These are phyloP conservation scores for Hyles euphorbiae DNA, from an alignment of 1,140 invertebrate genomes.

Conservation along the genomic window DNA sequence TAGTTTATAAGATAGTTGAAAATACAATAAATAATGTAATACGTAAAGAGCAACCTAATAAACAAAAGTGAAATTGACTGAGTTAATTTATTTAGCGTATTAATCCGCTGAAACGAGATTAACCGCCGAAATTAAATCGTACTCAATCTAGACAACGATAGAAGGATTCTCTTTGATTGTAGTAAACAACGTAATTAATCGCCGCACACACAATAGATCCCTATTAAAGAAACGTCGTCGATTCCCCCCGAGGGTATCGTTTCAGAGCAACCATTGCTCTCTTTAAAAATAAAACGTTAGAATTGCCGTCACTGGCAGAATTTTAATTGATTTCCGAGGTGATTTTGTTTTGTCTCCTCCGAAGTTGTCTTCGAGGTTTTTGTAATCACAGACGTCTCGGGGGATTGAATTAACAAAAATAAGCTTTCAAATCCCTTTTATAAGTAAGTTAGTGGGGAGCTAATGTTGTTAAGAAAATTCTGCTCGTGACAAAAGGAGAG, in stretches of 20 bases:
- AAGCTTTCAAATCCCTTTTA: constrained; percentile 3
- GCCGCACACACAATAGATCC: constrained; percentile 49
- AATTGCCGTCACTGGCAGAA: constrained; percentile 38
- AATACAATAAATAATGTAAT: no score
- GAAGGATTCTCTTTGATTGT: no score
- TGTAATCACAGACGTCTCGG: constrained; percentile 6
- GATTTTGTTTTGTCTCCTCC: constrained; percentile 5
- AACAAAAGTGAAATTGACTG: no score
- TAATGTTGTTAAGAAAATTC: no score
- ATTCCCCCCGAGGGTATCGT: constrained; percentile 40
- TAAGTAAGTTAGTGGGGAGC: no score
- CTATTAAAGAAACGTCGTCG: constrained; percentile 55
- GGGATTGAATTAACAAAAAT: constrained; percentile 4
- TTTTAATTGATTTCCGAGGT: constrained; percentile 40
- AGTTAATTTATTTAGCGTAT: no score
- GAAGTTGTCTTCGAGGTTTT: constrained; percentile 2
- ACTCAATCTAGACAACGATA: no score
- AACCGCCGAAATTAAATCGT: no score
- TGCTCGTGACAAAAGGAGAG: background rate
- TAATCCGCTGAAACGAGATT: no score
- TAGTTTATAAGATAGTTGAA: no score
- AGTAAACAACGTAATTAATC: constrained; percentile 56
- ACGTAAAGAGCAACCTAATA: no score
- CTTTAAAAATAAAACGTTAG: constrained; percentile 49
- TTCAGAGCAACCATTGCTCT: constrained; percentile 29